These are phyloP conservation scores for Clitarchus hookeri DNA, from an alignment of 2,888 invertebrate genomes.

Conservation along the genomic window DNA sequence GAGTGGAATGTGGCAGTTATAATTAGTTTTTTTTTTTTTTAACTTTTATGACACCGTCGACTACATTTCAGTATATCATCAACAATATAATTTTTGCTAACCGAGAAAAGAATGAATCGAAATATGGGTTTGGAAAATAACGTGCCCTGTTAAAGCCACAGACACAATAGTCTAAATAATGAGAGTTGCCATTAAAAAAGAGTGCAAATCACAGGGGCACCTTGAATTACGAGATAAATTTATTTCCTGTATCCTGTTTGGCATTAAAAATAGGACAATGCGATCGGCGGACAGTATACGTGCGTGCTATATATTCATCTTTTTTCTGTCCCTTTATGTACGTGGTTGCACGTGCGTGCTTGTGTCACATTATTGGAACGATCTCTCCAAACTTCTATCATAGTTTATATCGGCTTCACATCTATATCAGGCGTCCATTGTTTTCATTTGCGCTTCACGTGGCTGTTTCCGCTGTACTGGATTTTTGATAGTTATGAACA, in stretches of 20 bases:
- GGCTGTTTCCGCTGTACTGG: background rate
- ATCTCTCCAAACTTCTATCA: background rate
- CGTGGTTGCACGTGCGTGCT: background rate
- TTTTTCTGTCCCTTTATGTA: background rate
- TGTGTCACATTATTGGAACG: conserved; percentile 7
- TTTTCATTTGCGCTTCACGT: background rate
- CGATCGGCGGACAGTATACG: background rate
- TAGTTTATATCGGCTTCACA: background rate
- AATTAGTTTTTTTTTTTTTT: background rate
- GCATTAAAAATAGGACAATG: background rate
- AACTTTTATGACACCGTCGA: background rate
- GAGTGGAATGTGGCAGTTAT: background rate
- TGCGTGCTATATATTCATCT: background rate
- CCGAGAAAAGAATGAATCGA: background rate
- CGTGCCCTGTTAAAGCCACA: background rate
- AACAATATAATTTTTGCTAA: background rate
- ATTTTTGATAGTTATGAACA: background rate
- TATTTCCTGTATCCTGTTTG: background rate
- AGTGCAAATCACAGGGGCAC: conserved; percentile 9
- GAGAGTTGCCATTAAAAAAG: background rate
- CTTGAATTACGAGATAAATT: conserved; percentile 3
- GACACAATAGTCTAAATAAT: conserved; percentile 21
- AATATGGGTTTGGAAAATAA: background rate
- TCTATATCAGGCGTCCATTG: conserved; percentile 1
- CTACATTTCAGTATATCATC: background rate